These are phyloP conservation scores for Oscarella lobularis DNA, from an alignment of 37 sponge, comb jelly and placozoan genomes.

Conservation along the genomic window DNA sequence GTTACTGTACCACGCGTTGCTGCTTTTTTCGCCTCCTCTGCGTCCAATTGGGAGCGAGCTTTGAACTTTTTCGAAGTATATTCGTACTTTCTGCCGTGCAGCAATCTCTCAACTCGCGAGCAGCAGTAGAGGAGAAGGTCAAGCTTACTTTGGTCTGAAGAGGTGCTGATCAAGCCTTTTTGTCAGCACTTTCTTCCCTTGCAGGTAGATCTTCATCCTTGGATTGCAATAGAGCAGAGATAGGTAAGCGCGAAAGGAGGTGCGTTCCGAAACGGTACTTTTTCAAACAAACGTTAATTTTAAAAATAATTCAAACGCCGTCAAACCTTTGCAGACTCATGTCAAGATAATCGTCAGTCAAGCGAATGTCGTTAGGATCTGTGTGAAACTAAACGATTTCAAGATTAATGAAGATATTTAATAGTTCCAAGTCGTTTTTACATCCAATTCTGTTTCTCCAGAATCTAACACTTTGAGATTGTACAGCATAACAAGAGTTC, in stretches of 20 bases:
- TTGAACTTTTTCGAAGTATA: constrained; percentile 24
- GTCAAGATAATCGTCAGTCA: background rate
- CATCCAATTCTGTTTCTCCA: constrained; percentile 27
- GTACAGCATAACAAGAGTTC: constrained; percentile 27
- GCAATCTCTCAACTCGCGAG: too few relatives aligned
- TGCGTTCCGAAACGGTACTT: too few relatives aligned
- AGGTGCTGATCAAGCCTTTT: background rate
- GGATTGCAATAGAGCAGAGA: constrained; percentile 22
- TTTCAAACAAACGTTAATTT: too few relatives aligned
- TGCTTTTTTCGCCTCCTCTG: constrained; percentile 14
- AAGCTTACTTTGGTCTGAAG: background rate
- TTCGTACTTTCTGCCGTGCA: constrained; percentile 27
- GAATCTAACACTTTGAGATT: constrained; percentile 17
- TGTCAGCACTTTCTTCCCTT: background rate
- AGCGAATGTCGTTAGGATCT: background rate
- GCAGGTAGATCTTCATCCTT: constrained; percentile 25
- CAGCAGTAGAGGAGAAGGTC: background rate
- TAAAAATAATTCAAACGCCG: too few relatives aligned
- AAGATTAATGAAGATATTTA: background rate
- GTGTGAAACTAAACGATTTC: background rate
- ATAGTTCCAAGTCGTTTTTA: background rate
- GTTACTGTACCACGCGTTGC: constrained; percentile 2
- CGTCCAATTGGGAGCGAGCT: constrained; percentile 17
- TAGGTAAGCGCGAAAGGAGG: constrained; percentile 25
- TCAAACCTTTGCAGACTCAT: background rate